A percentile compares a stretch with the other conserved stretches of the same genome.
Conservation (phyloP, 2,113 vertebrate species). For the Prunella himalayana region DNA sequence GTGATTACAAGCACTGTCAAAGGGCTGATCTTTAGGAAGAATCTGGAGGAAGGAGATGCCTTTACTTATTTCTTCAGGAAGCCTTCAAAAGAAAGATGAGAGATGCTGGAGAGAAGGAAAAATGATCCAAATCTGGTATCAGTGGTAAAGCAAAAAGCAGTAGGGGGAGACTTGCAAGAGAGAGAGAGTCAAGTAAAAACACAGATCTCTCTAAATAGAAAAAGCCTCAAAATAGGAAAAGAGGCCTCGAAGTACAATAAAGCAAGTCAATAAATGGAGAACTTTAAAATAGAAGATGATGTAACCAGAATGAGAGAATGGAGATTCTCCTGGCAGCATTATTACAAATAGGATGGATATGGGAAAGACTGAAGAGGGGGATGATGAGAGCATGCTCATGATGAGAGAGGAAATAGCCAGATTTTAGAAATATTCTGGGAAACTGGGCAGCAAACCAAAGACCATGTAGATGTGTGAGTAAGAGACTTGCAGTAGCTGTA, state of each 20-base stretch:
- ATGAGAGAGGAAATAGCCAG: neutral
- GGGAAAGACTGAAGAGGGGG: neutral
- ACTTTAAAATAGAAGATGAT: neutral
- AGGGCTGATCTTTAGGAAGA: neutral
- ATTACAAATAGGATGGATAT: neutral
- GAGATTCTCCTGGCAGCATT: neutral
- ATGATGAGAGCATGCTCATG: neutral
- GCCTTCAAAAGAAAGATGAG: neutral
- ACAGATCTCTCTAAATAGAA: neutral
- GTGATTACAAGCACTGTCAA: neutral
- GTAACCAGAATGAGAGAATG: neutral
- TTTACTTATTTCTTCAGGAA: neutral
- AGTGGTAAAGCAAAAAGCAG: neutral
- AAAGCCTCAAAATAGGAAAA: neutral
- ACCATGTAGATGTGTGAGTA: neutral
- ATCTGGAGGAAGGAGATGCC: neutral
- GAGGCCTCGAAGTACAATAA: neutral
- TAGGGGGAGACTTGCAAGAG: neutral
- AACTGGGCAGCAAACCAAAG: neutral
- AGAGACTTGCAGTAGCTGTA: neutral
- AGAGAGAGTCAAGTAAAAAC: neutral
- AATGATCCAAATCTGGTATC: neutral
- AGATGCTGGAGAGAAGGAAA: neutral
- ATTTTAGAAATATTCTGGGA: neutral
- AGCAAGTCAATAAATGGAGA: neutral